Conservation (phyloP, 2,888 invertebrate species). For the Mythimna lalbum region DNA sequence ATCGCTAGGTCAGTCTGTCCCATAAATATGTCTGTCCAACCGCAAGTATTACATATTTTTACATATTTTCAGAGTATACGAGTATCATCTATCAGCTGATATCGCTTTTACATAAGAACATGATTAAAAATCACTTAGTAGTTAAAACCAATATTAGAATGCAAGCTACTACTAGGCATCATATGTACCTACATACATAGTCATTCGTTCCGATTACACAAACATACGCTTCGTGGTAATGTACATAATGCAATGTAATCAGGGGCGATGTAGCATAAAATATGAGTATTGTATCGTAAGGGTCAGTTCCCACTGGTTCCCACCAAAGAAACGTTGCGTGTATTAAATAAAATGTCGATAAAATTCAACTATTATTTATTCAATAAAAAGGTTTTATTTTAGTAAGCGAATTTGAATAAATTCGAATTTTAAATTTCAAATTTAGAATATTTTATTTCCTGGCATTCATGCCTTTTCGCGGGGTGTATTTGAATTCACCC, state of each 20-base stretch:
- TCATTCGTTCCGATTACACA: constrained; percentile 21
- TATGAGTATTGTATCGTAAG: constrained; percentile 14
- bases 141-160: constrained; percentile 13
- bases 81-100: too few species aligned
- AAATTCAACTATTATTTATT: background rate
- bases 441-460: background rate
- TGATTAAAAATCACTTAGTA: background rate
- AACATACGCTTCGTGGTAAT: constrained; percentile 18
- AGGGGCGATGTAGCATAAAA: constrained; percentile 41
- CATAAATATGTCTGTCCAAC: too few species aligned
- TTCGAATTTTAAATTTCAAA: background rate
- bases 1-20: too few species aligned
- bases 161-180: constrained; percentile 8
- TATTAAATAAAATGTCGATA: background rate
- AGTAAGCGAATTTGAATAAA: background rate
- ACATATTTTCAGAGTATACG: too few species aligned
- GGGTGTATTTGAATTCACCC: background rate
- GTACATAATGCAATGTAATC: constrained; percentile 37
- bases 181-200: background rate
- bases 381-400: background rate
- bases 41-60: background rate
- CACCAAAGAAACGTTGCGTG: background rate
- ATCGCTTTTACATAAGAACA: too few species aligned
- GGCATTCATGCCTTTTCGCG: background rate
- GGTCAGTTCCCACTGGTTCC: background rate